phyloP scores from a whole-genome alignment of 1,140 invertebrate species.

The Drosophila pandora region DNA sequence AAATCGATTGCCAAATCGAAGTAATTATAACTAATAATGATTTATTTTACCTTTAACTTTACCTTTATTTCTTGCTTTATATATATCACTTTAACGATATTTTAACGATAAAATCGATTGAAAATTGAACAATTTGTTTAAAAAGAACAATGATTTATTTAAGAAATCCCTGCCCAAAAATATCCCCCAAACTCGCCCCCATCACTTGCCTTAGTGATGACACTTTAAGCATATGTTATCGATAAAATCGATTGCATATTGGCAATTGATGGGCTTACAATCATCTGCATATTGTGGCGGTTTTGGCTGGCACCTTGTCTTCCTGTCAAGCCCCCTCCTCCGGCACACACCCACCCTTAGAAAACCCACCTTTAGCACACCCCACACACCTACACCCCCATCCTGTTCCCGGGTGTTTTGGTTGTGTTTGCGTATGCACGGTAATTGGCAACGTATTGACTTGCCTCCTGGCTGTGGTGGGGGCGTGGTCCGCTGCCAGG shows the following conservation, averaged over 20 bases:
- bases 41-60: too few relatives aligned
- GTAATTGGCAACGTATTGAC: slow-evolving; percentile 65
- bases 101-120: too few relatives aligned
- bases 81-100: too few relatives aligned
- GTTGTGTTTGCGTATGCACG: slow-evolving; percentile 23
- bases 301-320: not conserved
- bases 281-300: slow-evolving; percentile 36
- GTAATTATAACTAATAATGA: too few relatives aligned
- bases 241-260: slow-evolving; percentile 14
- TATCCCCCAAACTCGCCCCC: too few relatives aligned
- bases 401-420: slow-evolving; percentile 4
- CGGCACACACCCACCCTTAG: too few relatives aligned
- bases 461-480: slow-evolving; percentile 29
- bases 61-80: too few relatives aligned
- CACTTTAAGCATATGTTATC: slow-evolving; percentile 17
- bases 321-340: not conserved
- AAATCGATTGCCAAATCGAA: too few relatives aligned
- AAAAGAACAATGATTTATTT: too few relatives aligned
- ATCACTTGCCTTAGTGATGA: not conserved
- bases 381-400: not conserved
- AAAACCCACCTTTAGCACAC: too few relatives aligned
- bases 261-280: slow-evolving; percentile 13
- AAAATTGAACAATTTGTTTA: too few relatives aligned
- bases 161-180: too few relatives aligned
- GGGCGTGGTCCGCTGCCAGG: slow-evolving; percentile 24